These are phyloP conservation scores for Drosophila trichaetosa DNA, from an alignment of 2,888 invertebrate species.

Conservation along the genomic window DNA sequence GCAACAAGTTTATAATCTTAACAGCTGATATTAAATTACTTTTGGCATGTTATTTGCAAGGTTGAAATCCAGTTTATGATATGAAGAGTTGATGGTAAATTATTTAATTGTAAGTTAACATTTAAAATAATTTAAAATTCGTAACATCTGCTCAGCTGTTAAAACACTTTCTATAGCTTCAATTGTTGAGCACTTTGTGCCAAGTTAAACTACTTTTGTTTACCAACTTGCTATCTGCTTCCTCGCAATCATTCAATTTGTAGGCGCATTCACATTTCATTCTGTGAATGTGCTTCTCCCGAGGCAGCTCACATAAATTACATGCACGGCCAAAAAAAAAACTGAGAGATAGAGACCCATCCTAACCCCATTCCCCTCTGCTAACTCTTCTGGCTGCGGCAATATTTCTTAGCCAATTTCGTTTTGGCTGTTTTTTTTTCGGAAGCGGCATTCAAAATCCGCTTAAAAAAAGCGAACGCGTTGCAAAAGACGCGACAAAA, in stretches of 20 bases:
- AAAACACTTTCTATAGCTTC: neutral
- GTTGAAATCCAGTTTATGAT: too few relatives aligned
- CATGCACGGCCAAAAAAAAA: slow-evolving; percentile 15
- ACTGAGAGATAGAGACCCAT: neutral
- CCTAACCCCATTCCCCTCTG: neutral
- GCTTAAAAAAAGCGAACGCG: slow-evolving; percentile 69
- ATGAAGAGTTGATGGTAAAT: too few relatives aligned
- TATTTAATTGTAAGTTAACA: too few relatives aligned
- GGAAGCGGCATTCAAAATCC: slow-evolving; percentile 71
- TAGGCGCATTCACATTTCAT: slow-evolving; percentile 43
- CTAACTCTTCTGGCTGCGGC: slow-evolving; percentile 28
- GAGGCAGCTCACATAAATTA: slow-evolving; percentile 82
- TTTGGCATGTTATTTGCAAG: too few relatives aligned
- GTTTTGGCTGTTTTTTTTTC: slow-evolving; percentile 43
- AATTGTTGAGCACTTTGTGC: neutral
- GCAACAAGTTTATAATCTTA: neutral
- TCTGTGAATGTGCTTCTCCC: slow-evolving; percentile 36
- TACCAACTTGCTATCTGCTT: neutral
- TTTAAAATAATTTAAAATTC: neutral
- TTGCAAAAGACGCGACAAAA: slow-evolving; percentile 31
- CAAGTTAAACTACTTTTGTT: neutral
- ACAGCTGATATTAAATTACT: neutral
- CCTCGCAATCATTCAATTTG: slow-evolving; percentile 14
- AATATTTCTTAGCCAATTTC: slow-evolving; percentile 69
- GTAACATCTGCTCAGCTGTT: neutral